phyloP scores from a whole-genome alignment of 2,797 vertebrate genomes.

The Pelochelys cantorii region DNA sequence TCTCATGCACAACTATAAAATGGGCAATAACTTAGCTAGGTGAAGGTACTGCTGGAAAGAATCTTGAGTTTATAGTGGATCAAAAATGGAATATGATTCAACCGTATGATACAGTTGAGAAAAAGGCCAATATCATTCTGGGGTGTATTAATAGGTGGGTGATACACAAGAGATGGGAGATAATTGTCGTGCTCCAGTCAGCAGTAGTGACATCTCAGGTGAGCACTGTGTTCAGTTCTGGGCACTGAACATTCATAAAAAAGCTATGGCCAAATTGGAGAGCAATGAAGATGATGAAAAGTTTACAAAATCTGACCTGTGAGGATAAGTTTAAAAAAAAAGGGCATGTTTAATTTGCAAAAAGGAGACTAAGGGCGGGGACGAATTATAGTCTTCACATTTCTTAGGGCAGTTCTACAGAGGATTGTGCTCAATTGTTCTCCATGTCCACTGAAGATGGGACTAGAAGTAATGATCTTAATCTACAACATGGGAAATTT shows the following conservation, averaged over 20 bases:
- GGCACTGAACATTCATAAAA: not conserved
- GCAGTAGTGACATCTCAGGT: not conserved
- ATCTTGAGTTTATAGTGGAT: not conserved
- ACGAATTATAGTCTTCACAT: not conserved
- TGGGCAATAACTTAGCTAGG: not conserved
- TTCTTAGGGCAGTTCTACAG: not conserved
- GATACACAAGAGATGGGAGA: not conserved
- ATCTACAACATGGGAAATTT: not conserved
- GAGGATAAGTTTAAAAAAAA: no score
- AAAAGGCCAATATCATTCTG: not conserved
- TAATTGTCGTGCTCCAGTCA: not conserved
- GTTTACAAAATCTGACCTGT: no score
- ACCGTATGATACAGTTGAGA: not conserved
- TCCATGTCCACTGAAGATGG: not conserved
- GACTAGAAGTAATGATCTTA: not conserved
- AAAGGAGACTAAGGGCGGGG: no score
- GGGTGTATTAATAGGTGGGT: not conserved
- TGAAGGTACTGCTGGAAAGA: not conserved
- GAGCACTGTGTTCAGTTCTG: not conserved
- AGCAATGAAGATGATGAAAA: no score
- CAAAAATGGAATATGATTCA: not conserved
- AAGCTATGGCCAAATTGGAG: not conserved
- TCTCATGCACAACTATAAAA: not conserved
- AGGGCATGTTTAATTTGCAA: no score
- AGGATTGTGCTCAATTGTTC: not conserved